Evolutionary conservation across 2,888 invertebrate genomes (phyloP).

Genomic region (Amiota mariae): DNA sequence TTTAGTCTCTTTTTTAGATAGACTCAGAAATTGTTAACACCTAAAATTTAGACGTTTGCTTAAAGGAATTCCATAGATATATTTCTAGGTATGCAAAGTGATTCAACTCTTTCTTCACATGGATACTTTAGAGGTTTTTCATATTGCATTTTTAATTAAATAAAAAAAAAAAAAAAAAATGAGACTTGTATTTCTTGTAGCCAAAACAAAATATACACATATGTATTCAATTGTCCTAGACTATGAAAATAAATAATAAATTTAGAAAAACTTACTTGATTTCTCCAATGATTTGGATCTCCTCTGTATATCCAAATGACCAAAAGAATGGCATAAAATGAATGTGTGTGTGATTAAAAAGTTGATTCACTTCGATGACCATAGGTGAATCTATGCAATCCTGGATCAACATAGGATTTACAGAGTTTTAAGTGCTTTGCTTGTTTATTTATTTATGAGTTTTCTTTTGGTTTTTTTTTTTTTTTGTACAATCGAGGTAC

Average conservation of each 20-base stretch:
- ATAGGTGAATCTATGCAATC: slow-evolving; percentile 24
- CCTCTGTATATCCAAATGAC: background rate
- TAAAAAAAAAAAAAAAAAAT: too few species aligned
- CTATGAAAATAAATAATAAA: background rate
- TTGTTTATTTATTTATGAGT: slow-evolving; percentile 13
- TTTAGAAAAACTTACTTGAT: background rate
- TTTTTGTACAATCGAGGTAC: slow-evolving; percentile 61
- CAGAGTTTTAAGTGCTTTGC: background rate
- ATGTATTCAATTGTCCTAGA: too few species aligned
- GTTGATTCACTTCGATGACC: background rate
- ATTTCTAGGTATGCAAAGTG: too few species aligned
- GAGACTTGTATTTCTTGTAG: too few species aligned
- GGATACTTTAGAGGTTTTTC: too few species aligned
- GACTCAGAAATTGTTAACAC: slow-evolving; percentile 14
- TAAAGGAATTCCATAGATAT: background rate
- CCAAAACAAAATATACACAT: too few species aligned
- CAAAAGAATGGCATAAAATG: background rate
- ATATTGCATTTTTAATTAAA: too few species aligned
- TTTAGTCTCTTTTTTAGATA: slow-evolving; percentile 26
- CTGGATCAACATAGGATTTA: background rate
- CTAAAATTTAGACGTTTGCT: background rate
- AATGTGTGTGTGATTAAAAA: slow-evolving; percentile 27
- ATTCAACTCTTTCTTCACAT: too few species aligned
- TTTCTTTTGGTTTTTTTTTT: slow-evolving; percentile 29
- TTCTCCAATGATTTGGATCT: background rate